These are phyloP conservation scores for Phyllostomus hastatus DNA, from an alignment of 2,113 vertebrate genomes.

Conservation along the genomic window DNA sequence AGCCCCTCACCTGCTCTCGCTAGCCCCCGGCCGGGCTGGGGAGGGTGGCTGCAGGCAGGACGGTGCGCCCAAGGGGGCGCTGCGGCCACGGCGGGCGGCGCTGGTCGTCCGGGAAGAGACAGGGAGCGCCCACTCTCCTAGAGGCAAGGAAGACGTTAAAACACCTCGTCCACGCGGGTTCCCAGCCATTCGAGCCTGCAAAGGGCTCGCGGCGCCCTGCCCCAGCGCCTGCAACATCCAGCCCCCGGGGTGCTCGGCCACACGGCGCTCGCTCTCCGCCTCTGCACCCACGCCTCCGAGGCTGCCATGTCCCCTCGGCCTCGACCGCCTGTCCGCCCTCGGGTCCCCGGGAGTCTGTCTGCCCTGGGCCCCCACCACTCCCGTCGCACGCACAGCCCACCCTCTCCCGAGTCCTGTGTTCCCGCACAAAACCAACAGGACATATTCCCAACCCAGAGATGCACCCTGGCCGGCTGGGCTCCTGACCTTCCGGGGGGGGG, in stretches of 20 bases:
- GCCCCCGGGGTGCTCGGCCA: too few relatives aligned
- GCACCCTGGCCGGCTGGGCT: background rate
- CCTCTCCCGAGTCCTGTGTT: background rate
- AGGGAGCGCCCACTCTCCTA: conserved; percentile 83
- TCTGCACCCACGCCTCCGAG: background rate
- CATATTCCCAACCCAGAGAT: background rate
- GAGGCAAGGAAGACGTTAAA: conserved; percentile 64
- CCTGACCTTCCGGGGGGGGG: background rate
- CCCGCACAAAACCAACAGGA: background rate
- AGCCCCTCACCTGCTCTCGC: conserved; percentile 82
- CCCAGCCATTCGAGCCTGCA: too few relatives aligned
- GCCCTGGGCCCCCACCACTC: background rate
- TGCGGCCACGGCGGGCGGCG: conserved; percentile 73
- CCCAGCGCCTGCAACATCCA: background rate
- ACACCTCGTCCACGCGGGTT: background rate
- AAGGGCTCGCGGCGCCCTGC: background rate
- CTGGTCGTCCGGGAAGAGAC: conserved; percentile 84
- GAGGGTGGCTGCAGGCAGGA: conserved; percentile 67
- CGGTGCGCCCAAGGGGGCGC: conserved; percentile 74
- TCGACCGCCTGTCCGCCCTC: background rate
- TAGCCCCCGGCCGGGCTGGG: conserved; percentile 70
- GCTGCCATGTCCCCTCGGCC: background rate
- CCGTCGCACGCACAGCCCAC: background rate
- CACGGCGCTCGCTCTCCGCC: background rate
- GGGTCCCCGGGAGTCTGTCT: background rate